Percentiles rank a stretch among this genome's conserved stretches.
phyloP scores from a whole-genome alignment of 2,888 invertebrate species.

The Allygus modestus region DNA sequence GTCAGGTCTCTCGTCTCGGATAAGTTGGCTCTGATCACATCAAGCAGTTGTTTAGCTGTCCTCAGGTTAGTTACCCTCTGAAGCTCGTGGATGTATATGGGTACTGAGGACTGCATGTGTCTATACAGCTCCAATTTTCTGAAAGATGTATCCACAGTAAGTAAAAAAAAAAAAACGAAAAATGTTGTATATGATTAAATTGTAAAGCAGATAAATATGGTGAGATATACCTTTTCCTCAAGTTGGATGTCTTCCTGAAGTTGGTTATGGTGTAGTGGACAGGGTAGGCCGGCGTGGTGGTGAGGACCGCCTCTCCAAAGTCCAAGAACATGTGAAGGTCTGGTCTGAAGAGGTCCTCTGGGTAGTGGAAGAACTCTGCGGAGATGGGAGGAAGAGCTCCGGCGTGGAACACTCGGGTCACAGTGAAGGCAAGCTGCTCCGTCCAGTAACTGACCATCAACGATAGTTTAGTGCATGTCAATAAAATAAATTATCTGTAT shows the following conservation, averaged over 20 bases:
- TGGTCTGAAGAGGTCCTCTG: constrained; percentile 33
- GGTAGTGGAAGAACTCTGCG: constrained; percentile 44
- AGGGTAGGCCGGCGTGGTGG: constrained; percentile 32
- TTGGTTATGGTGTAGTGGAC: constrained; percentile 22
- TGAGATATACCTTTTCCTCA: constrained; percentile 28
- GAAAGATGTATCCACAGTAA: not conserved
- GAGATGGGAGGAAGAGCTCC: constrained; percentile 38
- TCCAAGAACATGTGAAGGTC: constrained; percentile 44
- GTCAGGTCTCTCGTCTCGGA: constrained; percentile 41
- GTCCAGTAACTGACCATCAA: constrained; percentile 30
- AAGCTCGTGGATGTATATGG: constrained; percentile 36
- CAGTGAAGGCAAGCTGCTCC: constrained; percentile 34
- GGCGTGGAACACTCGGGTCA: constrained; percentile 38
- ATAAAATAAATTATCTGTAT: too few relatives aligned
- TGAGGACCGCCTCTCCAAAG: constrained; percentile 15
- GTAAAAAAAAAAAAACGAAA: not conserved
- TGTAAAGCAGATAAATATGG: not conserved
- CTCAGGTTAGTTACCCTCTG: constrained; percentile 19
- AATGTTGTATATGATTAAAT: too few relatives aligned
- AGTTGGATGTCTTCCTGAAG: constrained; percentile 31
- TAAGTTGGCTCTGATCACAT: constrained; percentile 17
- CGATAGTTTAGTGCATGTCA: not conserved
- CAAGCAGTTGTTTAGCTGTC: constrained; percentile 34
- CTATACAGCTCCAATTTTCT: constrained; percentile 42
- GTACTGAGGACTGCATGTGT: constrained; percentile 41